Evolutionary conservation across 92 coral and sea anemone species (phyloP), one percentile per base, ranked within the genome.

Genomic region (Heliopora coerulea): DNA sequence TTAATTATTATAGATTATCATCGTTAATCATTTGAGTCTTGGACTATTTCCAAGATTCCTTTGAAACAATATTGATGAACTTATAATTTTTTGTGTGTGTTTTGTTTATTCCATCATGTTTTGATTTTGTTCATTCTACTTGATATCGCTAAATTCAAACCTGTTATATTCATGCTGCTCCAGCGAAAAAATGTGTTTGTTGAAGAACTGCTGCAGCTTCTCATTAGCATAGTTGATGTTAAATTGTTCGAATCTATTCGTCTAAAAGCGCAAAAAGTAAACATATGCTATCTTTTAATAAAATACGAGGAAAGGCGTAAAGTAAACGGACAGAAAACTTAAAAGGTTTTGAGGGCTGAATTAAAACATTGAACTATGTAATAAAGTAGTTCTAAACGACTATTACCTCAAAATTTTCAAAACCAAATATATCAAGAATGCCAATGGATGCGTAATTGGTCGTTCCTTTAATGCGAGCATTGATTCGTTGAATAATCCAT

Each of bases 191-290:
- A 93, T 93, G 72, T 93, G 98, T 52, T 93, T 93, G 89, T 93
- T 90, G 76, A 93, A 93, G 64, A 87, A 93, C 79, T 93, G 98
- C 78, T 93, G 98, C n/a, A 93, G 80, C 65, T 93, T 93, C 84
- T 93, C 98, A 37, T 93, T 93, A 70, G 98, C 98, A 70, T 93
- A 93, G 82, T 93, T 93, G 73, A 93, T 93, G 81, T 89, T 93
- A 56, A 93, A 93, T 83, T 93, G 98, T 23, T 93, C 98, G 83
- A 93, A 93, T 59, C 98, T 82, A 85, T 93, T 93, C 28, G 91
- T 86, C 97, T 92, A 54, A 15, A 34, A 40, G 3, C 37, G 26
- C 24, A 23, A 52, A 19, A 56, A 23, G 1, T 1, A 68, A 13
- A 30, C 14, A 37, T 35, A n/a, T n/a, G n/a, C n/a, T n/a, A n/a